Conservation (phyloP, 2,888 invertebrate species). For the Eustalomyia histrio region DNA sequence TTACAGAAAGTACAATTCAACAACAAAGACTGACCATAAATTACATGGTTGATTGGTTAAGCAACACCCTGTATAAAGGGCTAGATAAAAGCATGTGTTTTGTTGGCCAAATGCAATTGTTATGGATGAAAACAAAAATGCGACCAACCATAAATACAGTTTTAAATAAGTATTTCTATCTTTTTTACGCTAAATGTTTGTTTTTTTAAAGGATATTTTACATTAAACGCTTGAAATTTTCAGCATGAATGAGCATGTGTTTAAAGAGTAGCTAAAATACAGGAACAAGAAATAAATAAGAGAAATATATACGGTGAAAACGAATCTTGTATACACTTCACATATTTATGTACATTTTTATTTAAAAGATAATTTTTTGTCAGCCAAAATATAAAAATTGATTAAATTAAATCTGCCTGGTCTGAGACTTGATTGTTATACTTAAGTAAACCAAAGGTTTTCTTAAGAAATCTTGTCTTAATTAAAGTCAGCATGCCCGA, state of each 20-base stretch:
- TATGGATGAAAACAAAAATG: slow-evolving; percentile 29
- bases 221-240: slow-evolving; percentile 18
- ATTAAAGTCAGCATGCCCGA: too few relatives aligned
- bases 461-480: too few relatives aligned
- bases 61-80: slow-evolving; percentile 54
- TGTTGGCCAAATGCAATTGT: slow-evolving; percentile 32
- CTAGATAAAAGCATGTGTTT: slow-evolving; percentile 45
- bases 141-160: slow-evolving; percentile 41
- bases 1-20: not conserved
- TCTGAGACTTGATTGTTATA: too few relatives aligned
- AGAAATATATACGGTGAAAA: too few relatives aligned
- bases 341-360: too few relatives aligned
- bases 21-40: slow-evolving; percentile 36
- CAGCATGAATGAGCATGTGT: slow-evolving; percentile 53
- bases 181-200: slow-evolving; percentile 13
- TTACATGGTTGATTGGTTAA: slow-evolving; percentile 60
- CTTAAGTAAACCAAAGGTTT: too few relatives aligned
- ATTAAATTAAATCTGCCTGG: too few relatives aligned
- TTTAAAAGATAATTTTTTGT: too few relatives aligned
- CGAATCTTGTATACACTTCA: too few relatives aligned
- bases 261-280: not conserved
- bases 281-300: slow-evolving; percentile 9
- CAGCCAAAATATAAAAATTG: too few relatives aligned
- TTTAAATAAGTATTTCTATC: slow-evolving; percentile 16
- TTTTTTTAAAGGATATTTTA: not conserved